Evolutionary conservation across 2,888 invertebrate species (phyloP), one percentile per base, ranked within the genome.

Genomic region (Pseudococcus jackbeardsleyi): DNA sequence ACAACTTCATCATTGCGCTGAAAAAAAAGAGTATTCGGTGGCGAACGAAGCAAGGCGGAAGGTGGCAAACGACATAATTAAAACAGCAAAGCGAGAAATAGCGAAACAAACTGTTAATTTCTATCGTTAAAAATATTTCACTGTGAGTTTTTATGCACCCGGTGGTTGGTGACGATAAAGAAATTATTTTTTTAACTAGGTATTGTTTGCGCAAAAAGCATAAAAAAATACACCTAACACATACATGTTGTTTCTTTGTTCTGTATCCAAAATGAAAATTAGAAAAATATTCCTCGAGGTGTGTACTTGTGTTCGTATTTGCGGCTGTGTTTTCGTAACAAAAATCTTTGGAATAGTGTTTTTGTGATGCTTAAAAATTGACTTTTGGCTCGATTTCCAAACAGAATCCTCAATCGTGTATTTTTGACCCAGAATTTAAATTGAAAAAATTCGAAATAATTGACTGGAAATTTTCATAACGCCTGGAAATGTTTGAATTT

Each of bases 41-140:
- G 54, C n/a, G 54, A n/a, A 54, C 42, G n/a, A 54, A n/a, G 54
- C 26, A 12, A 54, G 54, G 54, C n/a, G 19, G 64, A 12, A 26
- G 26, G 26, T 68, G 26, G 19, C 68, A 68, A 68, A 68, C 68
- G 68, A 68, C 68, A 22, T 68, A 68, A 68, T 68, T 68, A 68
- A 68, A 68, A 68, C 68, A 26, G 68, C 68, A 68, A 26, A 68
- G 68, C 26, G 68, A 5, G 68, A 68, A 68, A 68, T 68, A 68
- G 68, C 68, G 15, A 68, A 68, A 68, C 68, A 68, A 68, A 26
- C 26, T 68, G 68, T 68, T 68, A 68, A 68, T 68, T 68, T 68
- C 26, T 26, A 26, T 68, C 68, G 68, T 68, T 68, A 68, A 26
- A 68, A 68, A 68, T 68, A 68, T 68, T 68, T 68, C 68, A 68